phyloP scores from a whole-genome alignment of 2,797 vertebrate species.

The Acrossocheilus wenchowensis region DNA sequence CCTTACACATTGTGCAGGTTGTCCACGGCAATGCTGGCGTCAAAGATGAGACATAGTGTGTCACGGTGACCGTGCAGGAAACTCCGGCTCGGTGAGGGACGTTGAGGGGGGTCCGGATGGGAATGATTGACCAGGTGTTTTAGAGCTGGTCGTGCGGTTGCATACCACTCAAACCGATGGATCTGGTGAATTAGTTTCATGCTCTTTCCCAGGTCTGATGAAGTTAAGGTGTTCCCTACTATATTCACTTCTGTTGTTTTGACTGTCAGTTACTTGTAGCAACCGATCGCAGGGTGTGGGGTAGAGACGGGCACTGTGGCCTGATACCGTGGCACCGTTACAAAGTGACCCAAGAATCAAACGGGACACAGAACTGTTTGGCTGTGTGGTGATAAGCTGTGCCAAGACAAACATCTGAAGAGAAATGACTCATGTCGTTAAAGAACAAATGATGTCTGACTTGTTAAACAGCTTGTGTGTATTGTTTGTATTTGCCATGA shows the following conservation, averaged over 20 bases:
- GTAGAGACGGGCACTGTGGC: neutral
- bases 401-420: neutral
- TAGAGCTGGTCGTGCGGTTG: neutral
- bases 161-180: neutral
- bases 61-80: slow-evolving; percentile 6
- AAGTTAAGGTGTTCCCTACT: neutral
- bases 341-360: neutral
- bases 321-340: slow-evolving; percentile 13
- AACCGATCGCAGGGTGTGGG: neutral
- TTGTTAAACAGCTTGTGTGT: neutral
- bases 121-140: slow-evolving; percentile 56
- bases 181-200: neutral
- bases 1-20: neutral
- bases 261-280: neutral
- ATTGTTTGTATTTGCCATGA: neutral
- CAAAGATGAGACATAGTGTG: slow-evolving; percentile 7
- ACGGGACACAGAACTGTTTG: neutral
- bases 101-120: slow-evolving; percentile 27
- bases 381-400: slow-evolving; percentile 1
- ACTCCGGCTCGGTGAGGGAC: neutral
- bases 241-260: neutral
- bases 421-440: neutral
- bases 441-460: slow-evolving; percentile 5
- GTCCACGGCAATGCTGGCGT: slow-evolving; percentile 7
- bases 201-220: neutral